A percentile compares a stretch with the other conserved stretches of the same genome.
Evolutionary conservation across 2,797 vertebrate species (phyloP).

Genomic region (Harpagifer antarcticus): DNA sequence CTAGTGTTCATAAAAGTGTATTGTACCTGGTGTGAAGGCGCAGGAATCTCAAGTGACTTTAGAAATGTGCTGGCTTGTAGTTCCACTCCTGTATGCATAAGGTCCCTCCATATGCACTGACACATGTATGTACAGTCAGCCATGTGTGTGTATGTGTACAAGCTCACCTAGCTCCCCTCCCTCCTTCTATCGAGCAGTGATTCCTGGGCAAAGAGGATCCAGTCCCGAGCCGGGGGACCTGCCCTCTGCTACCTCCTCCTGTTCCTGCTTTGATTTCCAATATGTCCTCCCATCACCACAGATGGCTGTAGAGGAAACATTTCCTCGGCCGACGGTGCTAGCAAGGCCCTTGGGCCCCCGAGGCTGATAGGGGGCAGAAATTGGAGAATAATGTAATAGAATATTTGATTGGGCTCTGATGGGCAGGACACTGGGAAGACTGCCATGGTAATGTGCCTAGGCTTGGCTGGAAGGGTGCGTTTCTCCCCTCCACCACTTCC

Average conservation of each 20-base stretch:
- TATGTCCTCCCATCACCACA: conserved; percentile 88
- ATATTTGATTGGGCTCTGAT: conserved; percentile 90
- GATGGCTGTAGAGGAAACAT: conserved; percentile 88
- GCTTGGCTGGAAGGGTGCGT: conserved; percentile 50
- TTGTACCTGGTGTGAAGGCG: background rate
- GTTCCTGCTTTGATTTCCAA: conserved; percentile 88
- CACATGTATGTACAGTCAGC: conserved; percentile 29
- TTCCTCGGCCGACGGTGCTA: conserved; percentile 82
- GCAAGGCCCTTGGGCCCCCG: conserved; percentile 78
- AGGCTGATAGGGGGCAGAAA: conserved; percentile 82
- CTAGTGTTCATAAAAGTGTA: background rate
- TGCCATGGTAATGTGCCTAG: conserved; percentile 69
- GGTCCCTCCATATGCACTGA: conserved; percentile 5
- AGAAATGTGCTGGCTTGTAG: conserved; percentile 23
- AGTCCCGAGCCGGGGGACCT: conserved; percentile 61
- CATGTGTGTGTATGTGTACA: conserved; percentile 17
- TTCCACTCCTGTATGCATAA: conserved; percentile 26
- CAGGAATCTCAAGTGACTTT: background rate
- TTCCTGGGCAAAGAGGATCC: conserved; percentile 71
- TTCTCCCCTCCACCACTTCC: conserved; percentile 18
- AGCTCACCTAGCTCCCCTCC: conserved; percentile 7
- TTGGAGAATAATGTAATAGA: conserved; percentile 92
- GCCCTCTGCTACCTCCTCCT: conserved; percentile 83
- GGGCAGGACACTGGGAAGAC: conserved; percentile 72
- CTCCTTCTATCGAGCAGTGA: conserved; percentile 28